These are phyloP conservation scores for Ochropacha duplaris DNA, from an alignment of 2,888 invertebrate species.

Conservation along the genomic window DNA sequence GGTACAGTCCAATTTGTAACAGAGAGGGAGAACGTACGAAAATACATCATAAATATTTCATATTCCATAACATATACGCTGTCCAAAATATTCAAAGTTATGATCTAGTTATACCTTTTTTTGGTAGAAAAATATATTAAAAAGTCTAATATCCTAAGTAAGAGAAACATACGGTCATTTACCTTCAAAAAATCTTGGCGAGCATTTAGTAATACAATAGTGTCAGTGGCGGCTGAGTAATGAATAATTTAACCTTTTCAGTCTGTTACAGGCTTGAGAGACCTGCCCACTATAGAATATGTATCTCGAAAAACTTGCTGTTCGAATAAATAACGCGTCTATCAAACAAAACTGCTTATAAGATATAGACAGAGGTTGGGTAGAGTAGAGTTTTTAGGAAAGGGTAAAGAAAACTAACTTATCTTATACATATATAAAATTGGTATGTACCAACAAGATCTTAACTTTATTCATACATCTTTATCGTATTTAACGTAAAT, in stretches of 20 bases:
- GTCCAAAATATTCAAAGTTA: too few species aligned
- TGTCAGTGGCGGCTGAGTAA: slow-evolving; percentile 25
- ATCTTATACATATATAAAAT: background rate
- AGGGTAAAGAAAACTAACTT: background rate
- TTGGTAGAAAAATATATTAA: too few species aligned
- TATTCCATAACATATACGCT: too few species aligned
- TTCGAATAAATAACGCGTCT: slow-evolving; percentile 14
- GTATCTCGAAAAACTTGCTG: slow-evolving; percentile 14
- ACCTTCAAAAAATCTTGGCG: too few species aligned
- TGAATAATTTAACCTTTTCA: slow-evolving; percentile 45
- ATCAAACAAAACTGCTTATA: slow-evolving; percentile 5
- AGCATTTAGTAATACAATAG: background rate
- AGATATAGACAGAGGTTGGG: background rate
- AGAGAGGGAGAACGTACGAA: too few species aligned
- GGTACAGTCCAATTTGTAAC: background rate
- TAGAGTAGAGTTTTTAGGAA: background rate
- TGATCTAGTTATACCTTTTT: too few species aligned
- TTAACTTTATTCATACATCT: background rate
- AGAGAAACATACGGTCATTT: too few species aligned
- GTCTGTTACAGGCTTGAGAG: slow-evolving; percentile 21
- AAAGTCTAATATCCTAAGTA: too few species aligned
- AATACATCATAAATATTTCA: too few species aligned
- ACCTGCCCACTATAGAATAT: slow-evolving; percentile 22
- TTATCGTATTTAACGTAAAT: background rate
- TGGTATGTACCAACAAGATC: background rate